phyloP scores from a whole-genome alignment of 2,113 vertebrate genomes.

The Megaceryle torquata region DNA sequence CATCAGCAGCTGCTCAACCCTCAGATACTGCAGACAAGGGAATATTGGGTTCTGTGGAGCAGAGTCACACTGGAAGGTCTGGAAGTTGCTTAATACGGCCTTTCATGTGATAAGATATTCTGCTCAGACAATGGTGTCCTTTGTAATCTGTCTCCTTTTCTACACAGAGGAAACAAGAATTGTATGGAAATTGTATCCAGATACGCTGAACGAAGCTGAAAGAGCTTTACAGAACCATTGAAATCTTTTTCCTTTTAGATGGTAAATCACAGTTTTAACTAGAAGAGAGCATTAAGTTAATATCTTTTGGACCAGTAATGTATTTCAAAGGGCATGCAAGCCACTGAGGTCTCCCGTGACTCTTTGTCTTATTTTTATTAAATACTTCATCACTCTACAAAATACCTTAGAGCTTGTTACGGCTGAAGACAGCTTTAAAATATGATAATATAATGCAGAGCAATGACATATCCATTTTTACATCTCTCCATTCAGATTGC shows the following conservation, averaged over 20 bases:
- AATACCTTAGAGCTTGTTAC: conserved; percentile 51
- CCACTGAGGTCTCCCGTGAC: conserved; percentile 24
- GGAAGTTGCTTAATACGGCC: background rate
- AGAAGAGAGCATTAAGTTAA: conserved; percentile 56
- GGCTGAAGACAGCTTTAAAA: conserved; percentile 5
- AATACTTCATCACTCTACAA: conserved; percentile 65
- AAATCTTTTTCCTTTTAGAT: conserved; percentile 22
- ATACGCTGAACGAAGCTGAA: background rate
- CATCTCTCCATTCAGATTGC: background rate
- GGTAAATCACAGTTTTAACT: conserved; percentile 60
- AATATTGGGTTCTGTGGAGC: fast-evolving
- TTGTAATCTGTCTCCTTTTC: background rate
- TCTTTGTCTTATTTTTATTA: conserved; percentile 70
- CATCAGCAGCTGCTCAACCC: background rate
- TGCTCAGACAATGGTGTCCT: background rate
- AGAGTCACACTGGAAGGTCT: background rate
- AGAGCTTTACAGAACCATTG: background rate
- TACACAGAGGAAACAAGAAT: background rate
- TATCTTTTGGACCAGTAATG: conserved; percentile 44
- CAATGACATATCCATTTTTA: background rate
- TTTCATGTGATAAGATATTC: background rate
- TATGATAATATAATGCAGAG: background rate
- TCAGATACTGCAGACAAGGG: fast-evolving
- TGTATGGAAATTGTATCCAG: background rate
- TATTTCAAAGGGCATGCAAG: conserved; percentile 58